Evolutionary conservation across 2,888 invertebrate species (phyloP).

Genomic region (Cantharis lateralis): DNA sequence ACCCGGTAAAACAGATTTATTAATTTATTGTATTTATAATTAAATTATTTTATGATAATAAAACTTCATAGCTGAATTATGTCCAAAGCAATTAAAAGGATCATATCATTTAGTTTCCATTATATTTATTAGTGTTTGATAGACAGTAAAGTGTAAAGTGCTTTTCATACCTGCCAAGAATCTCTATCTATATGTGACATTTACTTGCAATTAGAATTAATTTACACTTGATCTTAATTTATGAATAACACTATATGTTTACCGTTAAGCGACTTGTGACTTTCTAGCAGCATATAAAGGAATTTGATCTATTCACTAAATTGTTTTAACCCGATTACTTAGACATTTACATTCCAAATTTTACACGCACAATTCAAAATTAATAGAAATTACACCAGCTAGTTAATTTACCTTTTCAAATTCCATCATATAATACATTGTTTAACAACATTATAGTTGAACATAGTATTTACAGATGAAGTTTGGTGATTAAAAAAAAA

Average conservation of each 20-base stretch:
- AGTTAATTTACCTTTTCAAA: background rate
- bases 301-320: constrained; percentile 19
- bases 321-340: constrained; percentile 7
- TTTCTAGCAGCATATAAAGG: constrained; percentile 1
- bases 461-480: background rate
- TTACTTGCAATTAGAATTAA: constrained; percentile 18
- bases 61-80: background rate
- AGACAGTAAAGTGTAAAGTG: constrained; percentile 2
- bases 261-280: constrained; percentile 17
- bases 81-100: background rate
- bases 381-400: constrained; percentile 7
- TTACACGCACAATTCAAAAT: constrained; percentile 11
- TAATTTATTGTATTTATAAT: no score
- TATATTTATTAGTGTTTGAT: background rate
- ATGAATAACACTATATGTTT: constrained; percentile 20
- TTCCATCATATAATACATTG: background rate
- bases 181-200: constrained; percentile 11
- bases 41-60: background rate
- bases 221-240: constrained; percentile 21
- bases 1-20: no score
- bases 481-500: background rate
- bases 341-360: constrained; percentile 1
- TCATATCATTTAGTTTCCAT: background rate
- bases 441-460: background rate
- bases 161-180: constrained; percentile 5